Evolutionary conservation across 2,113 vertebrate species (phyloP).

Genomic region (Hylia prasina): DNA sequence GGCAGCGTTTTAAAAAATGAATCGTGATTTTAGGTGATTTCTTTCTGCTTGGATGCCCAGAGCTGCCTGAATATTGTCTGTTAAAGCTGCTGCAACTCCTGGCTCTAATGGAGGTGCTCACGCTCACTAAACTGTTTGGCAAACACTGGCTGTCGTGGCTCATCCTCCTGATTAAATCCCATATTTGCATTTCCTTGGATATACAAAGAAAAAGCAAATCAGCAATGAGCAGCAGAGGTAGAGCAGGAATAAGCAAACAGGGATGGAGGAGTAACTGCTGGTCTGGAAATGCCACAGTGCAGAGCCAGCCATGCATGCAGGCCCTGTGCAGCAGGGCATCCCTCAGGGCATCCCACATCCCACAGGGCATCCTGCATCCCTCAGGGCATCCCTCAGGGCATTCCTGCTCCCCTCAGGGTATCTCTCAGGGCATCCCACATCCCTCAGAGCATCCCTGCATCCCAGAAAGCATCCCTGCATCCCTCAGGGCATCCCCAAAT

Average conservation of each 20-base stretch:
- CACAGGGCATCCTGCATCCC: background rate
- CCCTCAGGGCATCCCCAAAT: background rate
- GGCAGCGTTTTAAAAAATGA: background rate
- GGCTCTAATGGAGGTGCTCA: background rate
- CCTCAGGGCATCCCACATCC: too few relatives aligned
- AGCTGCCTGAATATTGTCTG: background rate
- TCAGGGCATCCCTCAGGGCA: background rate
- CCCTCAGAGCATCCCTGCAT: background rate
- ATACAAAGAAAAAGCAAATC: background rate
- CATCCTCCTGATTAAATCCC: background rate
- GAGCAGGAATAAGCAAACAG: background rate
- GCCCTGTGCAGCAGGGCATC: background rate
- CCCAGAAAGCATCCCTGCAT: background rate
- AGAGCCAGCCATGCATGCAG: accelerated
- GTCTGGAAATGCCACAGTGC: background rate
- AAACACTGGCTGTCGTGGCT: background rate
- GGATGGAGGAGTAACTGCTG: background rate
- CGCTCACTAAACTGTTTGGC: background rate
- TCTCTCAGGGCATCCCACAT: background rate
- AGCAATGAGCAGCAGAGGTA: background rate
- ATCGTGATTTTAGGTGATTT: background rate
- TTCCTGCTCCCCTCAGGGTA: background rate
- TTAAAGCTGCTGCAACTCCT: background rate
- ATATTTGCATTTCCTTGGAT: background rate
- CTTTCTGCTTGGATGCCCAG: background rate